These are phyloP conservation scores for Anthopleura sola DNA, from an alignment of 64 coral and sea anemone species.

Conservation along the genomic window DNA sequence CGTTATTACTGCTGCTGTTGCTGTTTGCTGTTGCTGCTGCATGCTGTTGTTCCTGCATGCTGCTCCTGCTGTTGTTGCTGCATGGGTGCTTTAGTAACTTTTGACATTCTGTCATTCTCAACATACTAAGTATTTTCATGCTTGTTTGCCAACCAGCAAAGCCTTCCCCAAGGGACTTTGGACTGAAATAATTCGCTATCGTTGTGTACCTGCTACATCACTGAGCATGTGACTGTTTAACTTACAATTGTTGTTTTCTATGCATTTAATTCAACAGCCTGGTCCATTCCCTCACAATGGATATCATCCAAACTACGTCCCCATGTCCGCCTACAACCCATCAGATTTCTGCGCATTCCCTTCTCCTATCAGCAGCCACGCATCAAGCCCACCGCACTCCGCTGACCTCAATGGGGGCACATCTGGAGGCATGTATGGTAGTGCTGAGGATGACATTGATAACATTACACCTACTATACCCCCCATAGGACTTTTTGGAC, in stretches of 20 bases:
- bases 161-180: too few relatives aligned
- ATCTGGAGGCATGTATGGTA: background rate
- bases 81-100: too few relatives aligned
- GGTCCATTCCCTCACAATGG: background rate
- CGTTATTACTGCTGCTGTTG: too few relatives aligned
- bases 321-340: background rate
- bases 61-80: too few relatives aligned
- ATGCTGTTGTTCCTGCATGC: too few relatives aligned
- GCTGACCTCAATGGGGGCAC: background rate
- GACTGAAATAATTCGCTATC: too few relatives aligned
- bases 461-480: conserved; percentile 10
- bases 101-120: too few relatives aligned
- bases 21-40: too few relatives aligned
- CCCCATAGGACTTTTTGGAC: background rate
- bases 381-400: background rate
- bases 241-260: background rate
- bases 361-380: conserved; percentile 12
- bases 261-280: background rate
- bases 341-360: background rate
- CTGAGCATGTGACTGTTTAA: too few relatives aligned
- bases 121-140: too few relatives aligned
- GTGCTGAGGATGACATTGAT: background rate
- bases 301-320: background rate
- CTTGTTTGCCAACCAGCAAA: too few relatives aligned
- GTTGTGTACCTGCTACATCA: too few relatives aligned